These are phyloP conservation scores for Synanceia verrucosa DNA, from an alignment of 2,797 vertebrate genomes.

Conservation along the genomic window DNA sequence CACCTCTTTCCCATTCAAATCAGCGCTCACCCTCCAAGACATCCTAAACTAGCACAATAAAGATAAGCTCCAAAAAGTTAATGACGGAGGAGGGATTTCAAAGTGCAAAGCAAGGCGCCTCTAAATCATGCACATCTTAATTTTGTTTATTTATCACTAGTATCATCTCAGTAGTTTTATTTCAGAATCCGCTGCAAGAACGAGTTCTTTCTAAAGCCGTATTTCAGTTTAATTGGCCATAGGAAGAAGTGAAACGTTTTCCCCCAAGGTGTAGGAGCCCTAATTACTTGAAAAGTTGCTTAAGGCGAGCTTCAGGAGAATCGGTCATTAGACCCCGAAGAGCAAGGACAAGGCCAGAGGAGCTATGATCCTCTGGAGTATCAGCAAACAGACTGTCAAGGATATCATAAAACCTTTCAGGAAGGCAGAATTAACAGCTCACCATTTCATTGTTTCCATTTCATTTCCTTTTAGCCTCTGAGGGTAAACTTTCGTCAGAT, in stretches of 20 bases:
- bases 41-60: slow-evolving; percentile 50
- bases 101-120: slow-evolving; percentile 18
- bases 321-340: slow-evolving; percentile 40
- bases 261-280: slow-evolving; percentile 40
- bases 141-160: slow-evolving; percentile 43
- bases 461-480: slow-evolving; percentile 2
- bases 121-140: slow-evolving; percentile 16
- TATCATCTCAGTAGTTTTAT: slow-evolving; percentile 22
- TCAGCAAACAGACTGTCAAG: slow-evolving; percentile 28
- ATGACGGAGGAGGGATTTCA: slow-evolving; percentile 47
- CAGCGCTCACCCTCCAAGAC: slow-evolving; percentile 38
- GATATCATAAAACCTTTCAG: slow-evolving; percentile 46
- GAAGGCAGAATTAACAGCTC: slow-evolving; percentile 26
- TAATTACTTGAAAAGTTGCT: slow-evolving; percentile 60
- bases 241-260: slow-evolving; percentile 30
- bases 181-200: neutral
- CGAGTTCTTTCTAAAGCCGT: slow-evolving; percentile 4
- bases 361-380: slow-evolving; percentile 42
- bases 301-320: slow-evolving; percentile 40
- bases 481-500: slow-evolving; percentile 25
- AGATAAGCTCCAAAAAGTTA: slow-evolving; percentile 61
- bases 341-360: slow-evolving; percentile 34
- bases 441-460: slow-evolving; percentile 16
- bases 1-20: slow-evolving; percentile 70
- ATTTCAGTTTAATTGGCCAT: slow-evolving; percentile 46